A percentile compares a stretch with the other conserved stretches of the same genome.
Evolutionary conservation across 2,888 invertebrate genomes (phyloP).

Genomic region (Eristalis arbustorum): DNA sequence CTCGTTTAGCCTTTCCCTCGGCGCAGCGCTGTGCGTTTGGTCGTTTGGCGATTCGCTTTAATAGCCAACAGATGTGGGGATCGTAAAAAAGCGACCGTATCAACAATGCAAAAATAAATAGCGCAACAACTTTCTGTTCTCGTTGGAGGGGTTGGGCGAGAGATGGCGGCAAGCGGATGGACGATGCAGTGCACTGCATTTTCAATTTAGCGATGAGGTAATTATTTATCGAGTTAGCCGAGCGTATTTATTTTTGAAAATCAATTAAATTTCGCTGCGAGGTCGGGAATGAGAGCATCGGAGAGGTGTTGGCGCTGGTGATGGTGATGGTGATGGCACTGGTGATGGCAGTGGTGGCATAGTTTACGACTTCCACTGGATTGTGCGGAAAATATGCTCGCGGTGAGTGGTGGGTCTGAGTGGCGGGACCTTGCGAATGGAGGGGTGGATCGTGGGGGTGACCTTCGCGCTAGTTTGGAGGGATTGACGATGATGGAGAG

Average conservation of each 20-base stretch:
- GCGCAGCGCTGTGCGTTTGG: background rate
- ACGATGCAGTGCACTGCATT: conserved; percentile 7
- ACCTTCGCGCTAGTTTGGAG: too few species aligned
- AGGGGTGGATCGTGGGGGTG: too few species aligned
- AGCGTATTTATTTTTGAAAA: conserved; percentile 3
- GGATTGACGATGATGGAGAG: too few species aligned
- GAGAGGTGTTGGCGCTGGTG: background rate
- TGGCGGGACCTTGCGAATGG: background rate
- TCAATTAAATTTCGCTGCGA: background rate
- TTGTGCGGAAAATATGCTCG: background rate
- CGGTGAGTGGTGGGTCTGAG: background rate
- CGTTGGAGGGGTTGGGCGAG: background rate
- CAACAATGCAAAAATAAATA: conserved; percentile 31
- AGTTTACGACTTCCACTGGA: background rate
- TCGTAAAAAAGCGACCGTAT: conserved; percentile 16
- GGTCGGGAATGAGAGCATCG: background rate
- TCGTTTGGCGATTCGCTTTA: conserved; percentile 21
- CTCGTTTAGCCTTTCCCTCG: conserved; percentile 3
- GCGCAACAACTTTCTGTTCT: background rate
- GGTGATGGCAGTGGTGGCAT: background rate
- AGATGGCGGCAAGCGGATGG: too few species aligned
- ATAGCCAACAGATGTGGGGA: conserved; percentile 42
- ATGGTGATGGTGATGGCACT: background rate
- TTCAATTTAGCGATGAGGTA: conserved; percentile 40
- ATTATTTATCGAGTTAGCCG: conserved; percentile 8